Evolutionary conservation across 2,113 vertebrate species (phyloP).

Genomic region (Sprattus sprattus): DNA sequence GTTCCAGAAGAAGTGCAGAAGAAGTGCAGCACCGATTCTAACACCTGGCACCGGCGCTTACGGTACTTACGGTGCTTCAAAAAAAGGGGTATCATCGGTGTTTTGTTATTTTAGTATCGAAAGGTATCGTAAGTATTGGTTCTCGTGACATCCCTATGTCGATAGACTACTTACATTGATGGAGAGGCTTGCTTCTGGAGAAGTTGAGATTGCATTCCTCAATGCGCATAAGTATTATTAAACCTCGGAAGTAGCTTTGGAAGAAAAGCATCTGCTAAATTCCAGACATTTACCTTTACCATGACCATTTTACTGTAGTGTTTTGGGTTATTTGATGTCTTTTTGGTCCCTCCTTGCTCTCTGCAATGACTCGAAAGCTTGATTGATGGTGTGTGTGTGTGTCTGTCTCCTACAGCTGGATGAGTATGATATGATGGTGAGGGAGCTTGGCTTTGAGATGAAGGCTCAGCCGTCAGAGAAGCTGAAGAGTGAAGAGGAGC

Average conservation of each 20-base stretch:
- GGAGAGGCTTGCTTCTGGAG: neutral
- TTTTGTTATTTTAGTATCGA: too few species aligned
- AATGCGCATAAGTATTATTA: neutral
- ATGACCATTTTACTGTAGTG: neutral
- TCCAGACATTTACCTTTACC: too few species aligned
- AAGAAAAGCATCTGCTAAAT: too few species aligned
- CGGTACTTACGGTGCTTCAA: too few species aligned
- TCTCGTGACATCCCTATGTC: too few species aligned
- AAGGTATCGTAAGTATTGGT: too few species aligned
- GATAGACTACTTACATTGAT: neutral
- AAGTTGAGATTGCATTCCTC: neutral
- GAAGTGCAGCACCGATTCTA: too few species aligned
- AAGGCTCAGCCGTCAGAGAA: conserved; percentile 91
- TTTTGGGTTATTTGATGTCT: neutral
- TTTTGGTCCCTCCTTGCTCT: neutral
- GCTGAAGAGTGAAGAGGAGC: conserved; percentile 87
- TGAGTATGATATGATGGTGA: conserved; percentile 88
- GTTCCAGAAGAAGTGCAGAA: too few species aligned
- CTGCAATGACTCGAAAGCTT: neutral
- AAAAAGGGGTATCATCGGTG: too few species aligned
- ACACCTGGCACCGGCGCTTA: too few species aligned
- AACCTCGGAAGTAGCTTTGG: too few species aligned
- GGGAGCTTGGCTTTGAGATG: conserved; percentile 95
- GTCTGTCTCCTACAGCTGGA: conserved; percentile 73
- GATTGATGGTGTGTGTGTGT: neutral